These are phyloP conservation scores for Peromyscus nudipes DNA, from an alignment of 2,797 vertebrate species.

Conservation along the genomic window DNA sequence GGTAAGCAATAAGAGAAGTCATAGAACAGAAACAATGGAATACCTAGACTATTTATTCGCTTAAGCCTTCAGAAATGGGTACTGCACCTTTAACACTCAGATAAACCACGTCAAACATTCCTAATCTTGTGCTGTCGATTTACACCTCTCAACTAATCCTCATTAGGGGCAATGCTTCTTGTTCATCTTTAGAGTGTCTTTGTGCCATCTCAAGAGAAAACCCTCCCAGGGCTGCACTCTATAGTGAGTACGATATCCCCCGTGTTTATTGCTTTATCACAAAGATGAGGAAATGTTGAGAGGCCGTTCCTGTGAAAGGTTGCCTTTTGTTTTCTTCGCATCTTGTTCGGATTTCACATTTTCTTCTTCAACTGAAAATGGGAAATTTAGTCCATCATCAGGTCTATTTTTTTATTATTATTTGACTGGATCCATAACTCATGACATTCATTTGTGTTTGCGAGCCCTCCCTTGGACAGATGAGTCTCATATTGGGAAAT, in stretches of 20 bases:
- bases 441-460: constrained; percentile 90
- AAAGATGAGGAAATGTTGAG: constrained; percentile 83
- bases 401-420: constrained; percentile 63
- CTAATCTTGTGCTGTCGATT: constrained; percentile 84
- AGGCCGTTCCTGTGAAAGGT: constrained; percentile 76
- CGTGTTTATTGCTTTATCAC: constrained; percentile 68
- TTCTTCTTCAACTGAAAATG: constrained; percentile 80
- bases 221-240: background rate
- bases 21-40: background rate
- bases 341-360: constrained; percentile 78
- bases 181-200: constrained; percentile 71
- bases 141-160: constrained; percentile 86
- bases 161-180: constrained; percentile 78
- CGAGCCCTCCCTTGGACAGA: constrained; percentile 90
- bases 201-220: constrained; percentile 74
- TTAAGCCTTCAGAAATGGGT: constrained; percentile 78
- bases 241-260: background rate
- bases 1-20: constrained; percentile 1
- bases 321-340: constrained; percentile 78
- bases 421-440: constrained; percentile 85
- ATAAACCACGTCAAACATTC: constrained; percentile 81
- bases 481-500: constrained; percentile 83
- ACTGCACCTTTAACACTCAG: constrained; percentile 88
- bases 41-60: background rate
- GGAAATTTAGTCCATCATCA: constrained; percentile 77